Evolutionary conservation across 64 coral and sea anemone species (phyloP).

Genomic region (Stichodactyla helianthus): DNA sequence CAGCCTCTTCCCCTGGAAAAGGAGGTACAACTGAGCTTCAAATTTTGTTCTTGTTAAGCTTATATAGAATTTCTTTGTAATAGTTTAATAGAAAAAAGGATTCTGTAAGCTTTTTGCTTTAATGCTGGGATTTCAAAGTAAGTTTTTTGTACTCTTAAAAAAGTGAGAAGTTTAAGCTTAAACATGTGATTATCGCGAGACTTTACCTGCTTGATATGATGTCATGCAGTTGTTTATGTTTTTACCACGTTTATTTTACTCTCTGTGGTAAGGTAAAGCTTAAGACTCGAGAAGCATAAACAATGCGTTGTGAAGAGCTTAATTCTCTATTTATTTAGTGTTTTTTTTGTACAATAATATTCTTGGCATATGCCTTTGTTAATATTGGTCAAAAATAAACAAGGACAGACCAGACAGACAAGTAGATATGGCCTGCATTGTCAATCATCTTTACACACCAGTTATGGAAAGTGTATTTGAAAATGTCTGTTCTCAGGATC

Average conservation of each 20-base stretch:
- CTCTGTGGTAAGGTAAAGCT: background rate
- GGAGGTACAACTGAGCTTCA: conserved; percentile 50
- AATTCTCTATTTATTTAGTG: background rate
- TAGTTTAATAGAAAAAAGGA: background rate
- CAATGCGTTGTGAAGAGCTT: background rate
- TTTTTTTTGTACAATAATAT: too few species aligned
- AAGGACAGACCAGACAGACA: background rate
- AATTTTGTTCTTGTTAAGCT: background rate
- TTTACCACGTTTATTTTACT: background rate
- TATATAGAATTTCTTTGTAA: background rate
- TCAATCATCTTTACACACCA: too few species aligned
- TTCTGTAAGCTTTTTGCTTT: background rate
- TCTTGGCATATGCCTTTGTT: too few species aligned
- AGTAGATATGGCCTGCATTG: too few species aligned
- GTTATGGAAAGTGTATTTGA: too few species aligned
- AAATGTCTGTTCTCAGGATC: too few species aligned
- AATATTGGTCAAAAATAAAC: background rate
- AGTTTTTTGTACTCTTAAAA: background rate
- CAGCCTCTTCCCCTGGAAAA: conserved; percentile 42
- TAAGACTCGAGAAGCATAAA: background rate
- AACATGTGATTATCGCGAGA: background rate
- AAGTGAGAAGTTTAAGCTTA: too few species aligned
- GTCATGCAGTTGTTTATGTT: background rate
- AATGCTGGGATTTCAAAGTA: background rate
- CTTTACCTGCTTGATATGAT: background rate